Base-by-base conservation (phyloP, 2,113 vertebrate genomes). In the Caracal caracal region DNA sequence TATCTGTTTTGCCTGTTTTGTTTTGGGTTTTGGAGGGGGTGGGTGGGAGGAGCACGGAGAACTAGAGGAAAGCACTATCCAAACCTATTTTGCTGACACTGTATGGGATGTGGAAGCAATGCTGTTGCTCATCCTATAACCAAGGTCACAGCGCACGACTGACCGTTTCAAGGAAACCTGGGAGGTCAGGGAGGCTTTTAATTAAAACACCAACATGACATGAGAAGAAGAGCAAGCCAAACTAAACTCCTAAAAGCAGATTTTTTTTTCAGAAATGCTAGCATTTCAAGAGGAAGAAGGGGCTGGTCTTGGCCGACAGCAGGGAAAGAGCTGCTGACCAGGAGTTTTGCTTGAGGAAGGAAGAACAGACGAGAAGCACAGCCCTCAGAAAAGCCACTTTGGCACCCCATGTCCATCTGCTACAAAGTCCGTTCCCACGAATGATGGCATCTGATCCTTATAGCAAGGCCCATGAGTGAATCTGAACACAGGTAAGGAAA, bases 161-260 rank as follows among this genome's bases (percentile, higher is more conserved):
- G 65, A 53, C 71, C 43, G 33, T 61, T 90, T 82, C 93, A 85
- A 90, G 76, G 43, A 94, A 94, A 87, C 61, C 51, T 24, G 22
- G 66, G 71, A 56, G 84, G 66, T 76, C 73, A 47, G 76, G 56
- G 75, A 84, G 43, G 76, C 87, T 79, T 76, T 87, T 75, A 89
- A 92, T 87, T 88, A 93, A 96, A 95, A 70, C 75, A 35, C 65
- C 82, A 56, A n/a, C 10, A 6, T 79, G 83, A 83, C 63, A 65
- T 0, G 5, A 81, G 26, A 24, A 73, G 83, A 70, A 26, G 59
- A 20, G 22, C 65, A 19, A 63, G 53, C 11, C 51, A 86, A 16
- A 63, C 3, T 11, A 33, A 71, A 49, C 33, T 70, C 49, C 51
- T 35, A 12, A 61, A 53, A 65, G 43, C 65, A 88, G 66, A 59